phyloP scores from a whole-genome alignment of 2,113 vertebrate genomes.

The Alosa alosa region DNA sequence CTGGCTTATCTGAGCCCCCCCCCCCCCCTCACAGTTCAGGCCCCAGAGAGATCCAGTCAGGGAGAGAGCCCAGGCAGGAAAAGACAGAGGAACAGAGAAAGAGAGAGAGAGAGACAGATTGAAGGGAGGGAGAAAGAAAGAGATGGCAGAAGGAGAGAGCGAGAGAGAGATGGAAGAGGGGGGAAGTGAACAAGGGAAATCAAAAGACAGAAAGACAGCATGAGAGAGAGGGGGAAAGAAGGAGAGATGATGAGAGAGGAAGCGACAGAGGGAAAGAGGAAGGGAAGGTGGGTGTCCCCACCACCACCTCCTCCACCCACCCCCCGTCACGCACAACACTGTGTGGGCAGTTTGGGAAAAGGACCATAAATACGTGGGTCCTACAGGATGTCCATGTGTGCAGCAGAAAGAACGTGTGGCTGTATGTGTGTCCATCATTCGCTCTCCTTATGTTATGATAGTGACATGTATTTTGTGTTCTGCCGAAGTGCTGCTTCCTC shows the following conservation, averaged over 20 bases:
- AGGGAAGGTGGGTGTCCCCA: slow-evolving; percentile 17
- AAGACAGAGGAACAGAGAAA: slow-evolving; percentile 14
- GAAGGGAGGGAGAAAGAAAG: background rate
- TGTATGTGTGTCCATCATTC: background rate
- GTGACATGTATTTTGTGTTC: background rate
- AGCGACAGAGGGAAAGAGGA: background rate
- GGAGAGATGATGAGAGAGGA: background rate
- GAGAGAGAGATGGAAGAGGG: background rate
- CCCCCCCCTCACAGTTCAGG: slow-evolving; percentile 57
- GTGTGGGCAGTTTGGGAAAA: too few species aligned
- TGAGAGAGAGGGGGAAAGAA: background rate
- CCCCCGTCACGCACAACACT: too few species aligned
- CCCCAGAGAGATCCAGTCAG: slow-evolving; percentile 48
- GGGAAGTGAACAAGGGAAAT: background rate
- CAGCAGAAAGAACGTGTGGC: background rate
- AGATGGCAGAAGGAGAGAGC: too few species aligned
- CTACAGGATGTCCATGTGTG: background rate
- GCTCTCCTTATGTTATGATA: too few species aligned
- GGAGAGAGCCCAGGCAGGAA: slow-evolving; percentile 3
- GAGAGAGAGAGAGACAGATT: slow-evolving; percentile 29
- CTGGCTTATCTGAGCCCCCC: slow-evolving; percentile 65
- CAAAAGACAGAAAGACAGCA: slow-evolving; percentile 25
- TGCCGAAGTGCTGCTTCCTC: background rate
- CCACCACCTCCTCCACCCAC: background rate
- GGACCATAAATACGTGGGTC: too few species aligned